These are phyloP conservation scores for Lasioglossum figueresi DNA, from an alignment of 2,888 invertebrate genomes.

Conservation along the genomic window DNA sequence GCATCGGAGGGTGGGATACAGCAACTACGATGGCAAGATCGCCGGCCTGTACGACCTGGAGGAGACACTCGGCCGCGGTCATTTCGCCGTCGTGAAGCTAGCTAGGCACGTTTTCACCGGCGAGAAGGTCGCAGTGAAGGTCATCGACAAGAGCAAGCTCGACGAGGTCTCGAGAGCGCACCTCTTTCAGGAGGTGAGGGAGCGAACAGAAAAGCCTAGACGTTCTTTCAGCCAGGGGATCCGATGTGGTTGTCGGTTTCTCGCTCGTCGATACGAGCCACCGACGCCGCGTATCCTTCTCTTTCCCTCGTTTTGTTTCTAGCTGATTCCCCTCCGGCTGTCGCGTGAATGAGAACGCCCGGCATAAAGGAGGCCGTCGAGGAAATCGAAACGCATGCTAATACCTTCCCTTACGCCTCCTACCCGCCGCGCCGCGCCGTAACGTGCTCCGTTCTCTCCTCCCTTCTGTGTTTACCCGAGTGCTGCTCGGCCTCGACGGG, in stretches of 20 bases:
- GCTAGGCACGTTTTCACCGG: slow-evolving; percentile 99
- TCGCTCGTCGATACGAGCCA: slow-evolving; percentile 8
- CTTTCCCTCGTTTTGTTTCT: slow-evolving; percentile 35
- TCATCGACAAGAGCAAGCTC: slow-evolving; percentile 99
- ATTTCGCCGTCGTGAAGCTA: slow-evolving; percentile 99
- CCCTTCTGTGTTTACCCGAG: slow-evolving; percentile 4
- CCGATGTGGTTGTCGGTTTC: not conserved
- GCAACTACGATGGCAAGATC: slow-evolving; percentile 93
- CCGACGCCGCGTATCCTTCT: slow-evolving; percentile 16
- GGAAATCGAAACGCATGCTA: slow-evolving; percentile 47
- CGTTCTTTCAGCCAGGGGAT: not conserved
- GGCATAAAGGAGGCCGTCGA: slow-evolving; percentile 30
- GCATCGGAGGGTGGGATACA: slow-evolving; percentile 80
- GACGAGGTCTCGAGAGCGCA: slow-evolving; percentile 98
- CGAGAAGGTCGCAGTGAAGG: slow-evolving; percentile 98
- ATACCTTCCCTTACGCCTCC: slow-evolving; percentile 39
- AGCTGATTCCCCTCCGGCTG: slow-evolving; percentile 15
- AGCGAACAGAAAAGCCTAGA: slow-evolving; percentile 36
- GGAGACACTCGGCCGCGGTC: slow-evolving; percentile 98
- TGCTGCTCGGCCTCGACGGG: not conserved
- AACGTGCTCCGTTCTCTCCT: not conserved
- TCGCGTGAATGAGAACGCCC: slow-evolving; percentile 22
- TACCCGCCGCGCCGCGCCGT: not conserved
- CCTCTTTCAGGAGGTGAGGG: slow-evolving; percentile 95
- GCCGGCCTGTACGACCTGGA: slow-evolving; percentile 98